Percentiles rank a stretch among this genome's conserved stretches.
Conservation (phyloP, 2,888 invertebrate genomes). For the Ectemnius cavifrons region DNA sequence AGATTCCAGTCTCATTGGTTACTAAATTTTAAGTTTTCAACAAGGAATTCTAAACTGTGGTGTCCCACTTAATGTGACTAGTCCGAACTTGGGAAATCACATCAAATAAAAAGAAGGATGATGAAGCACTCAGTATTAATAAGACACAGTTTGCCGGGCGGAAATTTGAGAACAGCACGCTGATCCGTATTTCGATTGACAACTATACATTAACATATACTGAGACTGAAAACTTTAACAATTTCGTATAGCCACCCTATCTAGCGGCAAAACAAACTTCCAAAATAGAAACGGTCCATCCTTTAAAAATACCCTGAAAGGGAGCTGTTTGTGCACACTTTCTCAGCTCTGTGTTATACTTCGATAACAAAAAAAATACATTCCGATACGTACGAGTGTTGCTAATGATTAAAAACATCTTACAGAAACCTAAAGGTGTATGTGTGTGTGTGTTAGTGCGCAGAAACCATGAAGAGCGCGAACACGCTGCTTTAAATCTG, state of each 20-base stretch:
- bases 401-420: conserved; percentile 15
- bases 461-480: not conserved
- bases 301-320: conserved; percentile 45
- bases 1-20: conserved; percentile 47
- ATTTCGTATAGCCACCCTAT: conserved; percentile 34
- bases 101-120: no score
- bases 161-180: no score
- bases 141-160: no score
- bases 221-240: conserved; percentile 48
- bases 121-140: no score
- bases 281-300: conserved; percentile 53
- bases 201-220: conserved; percentile 11
- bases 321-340: conserved; percentile 30
- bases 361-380: conserved; percentile 48
- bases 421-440: conserved; percentile 25
- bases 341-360: conserved; percentile 26
- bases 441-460: not conserved
- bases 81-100: no score
- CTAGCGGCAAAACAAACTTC: conserved; percentile 57
- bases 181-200: not conserved
- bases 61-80: conserved; percentile 2
- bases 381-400: conserved; percentile 22
- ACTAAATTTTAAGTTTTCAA: conserved; percentile 15
- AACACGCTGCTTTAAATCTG: conserved; percentile 18
- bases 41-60: conserved; percentile 7